A percentile compares a stretch with the other conserved stretches of the same genome.
Conservation (phyloP, 2,797 vertebrate species). For the Pagetopsis macropterus region DNA sequence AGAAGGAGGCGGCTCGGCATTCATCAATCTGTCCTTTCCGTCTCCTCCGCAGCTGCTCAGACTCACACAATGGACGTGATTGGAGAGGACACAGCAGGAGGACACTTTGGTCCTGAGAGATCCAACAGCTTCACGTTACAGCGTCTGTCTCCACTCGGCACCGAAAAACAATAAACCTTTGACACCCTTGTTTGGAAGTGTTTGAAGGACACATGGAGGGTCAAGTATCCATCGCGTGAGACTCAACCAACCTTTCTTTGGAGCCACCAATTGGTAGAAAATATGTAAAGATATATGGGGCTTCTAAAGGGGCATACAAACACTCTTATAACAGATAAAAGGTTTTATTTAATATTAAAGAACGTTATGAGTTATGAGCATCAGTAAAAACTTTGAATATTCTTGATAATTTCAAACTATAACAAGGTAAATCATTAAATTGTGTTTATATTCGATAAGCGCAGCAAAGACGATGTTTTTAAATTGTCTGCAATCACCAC, state of each 20-base stretch:
- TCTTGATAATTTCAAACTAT: neutral
- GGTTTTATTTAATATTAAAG: too few relatives aligned
- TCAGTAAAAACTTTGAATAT: neutral
- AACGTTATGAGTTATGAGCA: too few relatives aligned
- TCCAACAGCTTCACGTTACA: slow-evolving; percentile 21
- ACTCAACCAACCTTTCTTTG: neutral
- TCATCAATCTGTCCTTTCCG: slow-evolving; percentile 50
- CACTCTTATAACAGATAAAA: too few relatives aligned
- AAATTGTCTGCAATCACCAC: neutral
- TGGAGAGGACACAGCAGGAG: slow-evolving; percentile 51
- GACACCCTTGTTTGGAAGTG: neutral
- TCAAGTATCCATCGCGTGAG: neutral
- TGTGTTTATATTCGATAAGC: neutral
- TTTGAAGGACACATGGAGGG: neutral
- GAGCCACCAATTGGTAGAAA: neutral
- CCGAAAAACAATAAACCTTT: slow-evolving; percentile 11
- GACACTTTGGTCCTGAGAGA: slow-evolving; percentile 37
- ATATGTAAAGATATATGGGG: too few relatives aligned
- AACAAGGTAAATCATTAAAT: neutral
- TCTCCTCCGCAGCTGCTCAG: slow-evolving; percentile 64
- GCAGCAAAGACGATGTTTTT: neutral
- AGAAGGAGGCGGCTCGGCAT: slow-evolving; percentile 22
- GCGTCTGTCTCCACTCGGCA: neutral
- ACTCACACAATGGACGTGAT: slow-evolving; percentile 49
- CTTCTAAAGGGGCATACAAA: too few relatives aligned